These are phyloP conservation scores for Mesitornis unicolor DNA, from an alignment of 2,113 vertebrate genomes.

Conservation along the genomic window DNA sequence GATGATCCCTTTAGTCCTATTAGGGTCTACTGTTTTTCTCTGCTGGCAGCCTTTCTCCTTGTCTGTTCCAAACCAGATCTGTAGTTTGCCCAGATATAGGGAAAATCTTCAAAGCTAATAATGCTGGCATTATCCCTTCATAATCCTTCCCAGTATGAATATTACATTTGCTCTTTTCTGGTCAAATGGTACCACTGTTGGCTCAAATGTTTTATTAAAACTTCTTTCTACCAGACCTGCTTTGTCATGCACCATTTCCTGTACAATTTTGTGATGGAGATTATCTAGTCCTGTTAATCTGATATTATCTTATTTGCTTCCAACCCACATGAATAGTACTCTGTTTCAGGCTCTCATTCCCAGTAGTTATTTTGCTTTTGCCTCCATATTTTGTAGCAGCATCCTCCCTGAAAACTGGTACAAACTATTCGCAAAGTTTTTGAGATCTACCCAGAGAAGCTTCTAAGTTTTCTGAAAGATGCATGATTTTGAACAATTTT, in stretches of 20 bases:
- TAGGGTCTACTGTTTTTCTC: background rate
- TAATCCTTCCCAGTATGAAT: slow-evolving; percentile 9
- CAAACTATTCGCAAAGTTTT: background rate
- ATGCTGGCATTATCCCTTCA: slow-evolving; percentile 8
- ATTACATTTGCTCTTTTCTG: background rate
- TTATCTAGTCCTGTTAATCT: background rate
- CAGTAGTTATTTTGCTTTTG: background rate
- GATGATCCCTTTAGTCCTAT: background rate
- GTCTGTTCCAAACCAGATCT: slow-evolving; percentile 9
- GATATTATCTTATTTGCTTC: background rate
- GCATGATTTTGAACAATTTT: background rate
- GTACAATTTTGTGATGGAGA: background rate
- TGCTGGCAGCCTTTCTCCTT: background rate
- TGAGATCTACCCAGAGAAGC: background rate
- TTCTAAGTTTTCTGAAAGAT: background rate
- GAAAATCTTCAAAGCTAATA: slow-evolving; percentile 37
- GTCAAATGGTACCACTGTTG: slow-evolving; percentile 2
- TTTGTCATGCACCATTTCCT: background rate
- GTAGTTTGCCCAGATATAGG: background rate
- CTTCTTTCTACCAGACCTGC: background rate
- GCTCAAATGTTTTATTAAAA: slow-evolving; percentile 11
- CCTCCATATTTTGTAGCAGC: background rate
- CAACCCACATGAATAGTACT: background rate
- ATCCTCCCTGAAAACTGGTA: background rate
- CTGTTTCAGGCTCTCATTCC: background rate